These are phyloP conservation scores for Plebejus anna DNA, from an alignment of 2,888 invertebrate species.

Conservation along the genomic window DNA sequence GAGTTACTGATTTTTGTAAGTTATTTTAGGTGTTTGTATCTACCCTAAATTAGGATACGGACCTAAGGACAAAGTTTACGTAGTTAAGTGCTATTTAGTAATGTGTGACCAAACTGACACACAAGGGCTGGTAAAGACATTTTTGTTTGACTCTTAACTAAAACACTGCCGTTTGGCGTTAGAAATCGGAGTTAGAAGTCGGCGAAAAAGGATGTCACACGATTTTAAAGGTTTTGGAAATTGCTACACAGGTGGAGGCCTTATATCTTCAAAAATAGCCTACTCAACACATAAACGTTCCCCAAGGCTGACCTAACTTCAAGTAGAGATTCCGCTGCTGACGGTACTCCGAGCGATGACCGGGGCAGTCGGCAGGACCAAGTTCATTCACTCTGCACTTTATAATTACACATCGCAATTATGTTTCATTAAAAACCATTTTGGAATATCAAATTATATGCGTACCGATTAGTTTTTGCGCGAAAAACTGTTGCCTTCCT, in stretches of 20 bases:
- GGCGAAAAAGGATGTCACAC: not conserved
- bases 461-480: not conserved
- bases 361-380: slow-evolving; percentile 42
- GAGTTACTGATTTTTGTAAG: too few relatives aligned
- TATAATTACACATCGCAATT: slow-evolving; percentile 37
- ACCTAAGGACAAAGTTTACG: too few relatives aligned
- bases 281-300: not conserved
- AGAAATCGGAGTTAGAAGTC: too few relatives aligned
- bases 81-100: too few relatives aligned
- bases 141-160: too few relatives aligned
- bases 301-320: not conserved
- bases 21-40: too few relatives aligned
- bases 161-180: too few relatives aligned
- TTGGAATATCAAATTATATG: not conserved
- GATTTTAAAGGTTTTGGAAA: not conserved
- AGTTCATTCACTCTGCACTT: slow-evolving; percentile 43
- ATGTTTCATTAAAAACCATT: not conserved
- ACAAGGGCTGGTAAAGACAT: too few relatives aligned
- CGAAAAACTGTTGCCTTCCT: not conserved
- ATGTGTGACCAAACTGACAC: too few relatives aligned
- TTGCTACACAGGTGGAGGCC: too few relatives aligned
- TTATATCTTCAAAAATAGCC: not conserved
- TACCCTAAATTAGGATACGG: too few relatives aligned
- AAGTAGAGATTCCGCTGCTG: slow-evolving; percentile 35
- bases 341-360: slow-evolving; percentile 61